Evolutionary conservation across 2,113 vertebrate species (phyloP).

Genomic region (Cebus imitator): DNA sequence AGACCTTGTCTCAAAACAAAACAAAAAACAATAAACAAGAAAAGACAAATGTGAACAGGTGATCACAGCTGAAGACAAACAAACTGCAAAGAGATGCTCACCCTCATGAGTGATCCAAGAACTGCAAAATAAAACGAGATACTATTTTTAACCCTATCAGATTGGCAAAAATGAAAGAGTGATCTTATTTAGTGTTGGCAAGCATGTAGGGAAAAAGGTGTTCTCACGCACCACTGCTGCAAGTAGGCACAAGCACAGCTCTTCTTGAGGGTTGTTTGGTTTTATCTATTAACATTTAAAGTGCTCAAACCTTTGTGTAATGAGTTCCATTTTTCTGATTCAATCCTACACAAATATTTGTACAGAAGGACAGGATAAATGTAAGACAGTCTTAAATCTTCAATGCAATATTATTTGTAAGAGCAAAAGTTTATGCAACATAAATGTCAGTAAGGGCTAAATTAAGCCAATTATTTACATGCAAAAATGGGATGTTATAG

Average conservation of each 20-base stretch:
- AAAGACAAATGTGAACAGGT: background rate
- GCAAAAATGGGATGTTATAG: no score
- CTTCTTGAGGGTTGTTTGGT: no score
- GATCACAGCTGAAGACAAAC: background rate
- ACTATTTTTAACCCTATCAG: conserved; percentile 70
- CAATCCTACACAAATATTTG: background rate
- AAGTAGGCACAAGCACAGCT: rapidly evolving
- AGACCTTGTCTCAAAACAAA: no score
- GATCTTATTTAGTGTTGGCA: background rate
- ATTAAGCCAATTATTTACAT: background rate
- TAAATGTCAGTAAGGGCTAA: background rate
- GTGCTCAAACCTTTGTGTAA: background rate
- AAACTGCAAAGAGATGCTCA: background rate
- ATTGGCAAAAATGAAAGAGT: conserved; percentile 41
- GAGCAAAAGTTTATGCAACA: background rate
- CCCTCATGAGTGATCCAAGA: background rate
- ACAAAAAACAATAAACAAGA: background rate
- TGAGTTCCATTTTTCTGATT: background rate
- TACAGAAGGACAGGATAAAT: background rate
- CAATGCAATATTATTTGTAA: background rate
- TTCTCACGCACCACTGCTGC: rapidly evolving
- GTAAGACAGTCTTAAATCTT: background rate
- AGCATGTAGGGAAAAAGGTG: background rate
- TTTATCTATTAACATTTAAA: background rate
- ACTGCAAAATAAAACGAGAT: background rate